Percentiles rank a stretch among this genome's conserved stretches.
Evolutionary conservation across 1,140 invertebrate genomes (phyloP).

Genomic region (Zaprionus gabonicus): DNA sequence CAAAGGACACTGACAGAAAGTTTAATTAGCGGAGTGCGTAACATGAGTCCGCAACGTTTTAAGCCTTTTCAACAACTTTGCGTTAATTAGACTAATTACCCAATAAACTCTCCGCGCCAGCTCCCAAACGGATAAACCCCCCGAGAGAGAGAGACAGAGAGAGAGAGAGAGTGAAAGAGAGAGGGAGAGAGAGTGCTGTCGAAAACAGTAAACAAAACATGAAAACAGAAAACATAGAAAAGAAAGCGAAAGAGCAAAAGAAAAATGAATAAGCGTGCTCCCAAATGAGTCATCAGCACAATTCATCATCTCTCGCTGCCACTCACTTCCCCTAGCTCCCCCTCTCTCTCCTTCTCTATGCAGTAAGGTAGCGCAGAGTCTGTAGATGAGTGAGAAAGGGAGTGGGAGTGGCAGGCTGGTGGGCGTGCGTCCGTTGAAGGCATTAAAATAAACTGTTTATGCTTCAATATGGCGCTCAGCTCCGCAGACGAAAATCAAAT

Average conservation of each 20-base stretch:
- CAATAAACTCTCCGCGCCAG: conserved; percentile 47
- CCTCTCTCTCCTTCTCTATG: neutral
- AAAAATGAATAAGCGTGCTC: conserved; percentile 47
- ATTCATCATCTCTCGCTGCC: conserved; percentile 68
- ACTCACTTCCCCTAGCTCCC: neutral
- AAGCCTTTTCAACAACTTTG: conserved; percentile 33
- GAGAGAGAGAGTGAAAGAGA: conserved; percentile 8
- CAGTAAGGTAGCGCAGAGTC: neutral
- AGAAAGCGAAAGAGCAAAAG: conserved; percentile 9
- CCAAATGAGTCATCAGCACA: conserved; percentile 68
- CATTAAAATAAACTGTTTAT: conserved; percentile 53
- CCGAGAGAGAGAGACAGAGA: neutral
- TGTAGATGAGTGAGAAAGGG: neutral
- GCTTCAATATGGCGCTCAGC: conserved; percentile 23
- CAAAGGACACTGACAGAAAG: conserved; percentile 17
- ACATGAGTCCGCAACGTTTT: conserved; percentile 36
- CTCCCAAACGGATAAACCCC: conserved; percentile 11
- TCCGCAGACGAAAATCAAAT: conserved; percentile 21
- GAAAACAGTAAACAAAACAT: conserved; percentile 28
- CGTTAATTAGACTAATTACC: conserved; percentile 64
- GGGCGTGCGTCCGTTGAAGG: conserved; percentile 27
- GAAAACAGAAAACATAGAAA: conserved; percentile 2
- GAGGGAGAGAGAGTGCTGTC: conserved; percentile 17
- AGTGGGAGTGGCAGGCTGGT: neutral
- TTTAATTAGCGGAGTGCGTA: conserved; percentile 47